Evolutionary conservation across 2,113 vertebrate species (phyloP).

Genomic region (Columba livia): DNA sequence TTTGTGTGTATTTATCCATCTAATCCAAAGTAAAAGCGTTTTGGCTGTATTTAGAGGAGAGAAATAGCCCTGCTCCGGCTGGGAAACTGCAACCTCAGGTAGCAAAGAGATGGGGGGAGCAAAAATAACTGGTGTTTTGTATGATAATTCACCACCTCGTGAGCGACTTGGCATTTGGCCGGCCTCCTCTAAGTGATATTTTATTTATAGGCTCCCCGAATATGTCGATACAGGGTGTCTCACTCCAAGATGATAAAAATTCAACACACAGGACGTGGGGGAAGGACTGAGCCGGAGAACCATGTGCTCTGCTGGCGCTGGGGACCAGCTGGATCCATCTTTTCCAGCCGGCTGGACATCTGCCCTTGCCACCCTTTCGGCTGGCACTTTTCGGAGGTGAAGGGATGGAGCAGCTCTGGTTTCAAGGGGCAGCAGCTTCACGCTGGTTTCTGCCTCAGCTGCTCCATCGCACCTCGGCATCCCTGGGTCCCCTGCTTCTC

Average conservation of each 20-base stretch:
- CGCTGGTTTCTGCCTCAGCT: neutral
- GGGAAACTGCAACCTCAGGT: rapidly evolving
- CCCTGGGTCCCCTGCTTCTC: neutral
- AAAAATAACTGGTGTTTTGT: too few species aligned
- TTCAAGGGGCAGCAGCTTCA: neutral
- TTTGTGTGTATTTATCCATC: neutral
- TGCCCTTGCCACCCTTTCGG: neutral
- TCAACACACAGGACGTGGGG: neutral
- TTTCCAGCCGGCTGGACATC: neutral
- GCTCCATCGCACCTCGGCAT: neutral
- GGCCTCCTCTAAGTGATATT: neutral
- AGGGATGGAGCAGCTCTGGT: neutral
- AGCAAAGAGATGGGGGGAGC: neutral
- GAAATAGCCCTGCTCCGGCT: neutral
- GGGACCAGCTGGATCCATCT: neutral
- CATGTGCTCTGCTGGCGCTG: rapidly evolving
- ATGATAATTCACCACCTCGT: neutral
- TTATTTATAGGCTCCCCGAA: neutral
- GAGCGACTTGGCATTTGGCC: neutral
- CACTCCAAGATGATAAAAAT: rapidly evolving
- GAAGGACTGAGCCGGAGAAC: neutral
- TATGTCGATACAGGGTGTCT: neutral
- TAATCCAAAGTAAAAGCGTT: neutral
- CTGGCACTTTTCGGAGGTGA: neutral
- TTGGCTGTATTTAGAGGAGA: neutral